A percentile compares a stretch with the other conserved stretches of the same genome.
Conservation (phyloP, 2,113 vertebrate genomes). For the Channa maculata region DNA sequence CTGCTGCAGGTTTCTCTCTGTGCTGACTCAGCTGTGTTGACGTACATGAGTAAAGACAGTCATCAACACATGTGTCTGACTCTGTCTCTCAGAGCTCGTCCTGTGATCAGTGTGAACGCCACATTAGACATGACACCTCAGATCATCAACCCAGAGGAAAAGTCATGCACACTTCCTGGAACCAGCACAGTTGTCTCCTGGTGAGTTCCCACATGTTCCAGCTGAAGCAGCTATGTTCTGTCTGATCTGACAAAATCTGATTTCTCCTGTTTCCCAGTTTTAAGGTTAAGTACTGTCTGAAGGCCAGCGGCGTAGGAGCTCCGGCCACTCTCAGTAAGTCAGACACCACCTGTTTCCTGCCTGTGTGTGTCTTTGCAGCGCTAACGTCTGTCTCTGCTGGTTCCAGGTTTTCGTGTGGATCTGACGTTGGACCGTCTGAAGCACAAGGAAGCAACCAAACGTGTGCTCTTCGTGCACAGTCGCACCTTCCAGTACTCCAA, state of each 20-base stretch:
- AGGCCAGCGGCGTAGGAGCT: conserved; percentile 88
- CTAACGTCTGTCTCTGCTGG: not conserved
- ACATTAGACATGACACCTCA: conserved; percentile 92
- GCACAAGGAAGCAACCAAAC: conserved; percentile 93
- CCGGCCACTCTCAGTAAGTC: conserved; percentile 88
- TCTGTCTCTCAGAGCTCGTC: conserved; percentile 87
- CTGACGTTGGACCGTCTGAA: conserved; percentile 94
- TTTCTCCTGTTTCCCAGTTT: conserved; percentile 83
- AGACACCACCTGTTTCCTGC: no score
- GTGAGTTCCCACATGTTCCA: conserved; percentile 76
- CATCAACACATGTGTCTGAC: no score
- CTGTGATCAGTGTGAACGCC: conserved; percentile 93
- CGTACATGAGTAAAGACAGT: no score
- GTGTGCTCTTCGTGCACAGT: conserved; percentile 91
- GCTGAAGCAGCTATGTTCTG: no score
- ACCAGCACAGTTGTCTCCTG: conserved; percentile 87
- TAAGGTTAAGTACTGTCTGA: conserved; percentile 94
- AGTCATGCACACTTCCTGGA: conserved; percentile 83
- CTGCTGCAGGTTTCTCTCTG: no score
- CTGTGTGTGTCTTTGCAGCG: no score
- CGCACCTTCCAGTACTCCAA: conserved; percentile 86
- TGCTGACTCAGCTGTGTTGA: no score
- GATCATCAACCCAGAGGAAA: conserved; percentile 94
- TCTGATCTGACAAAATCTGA: no score
- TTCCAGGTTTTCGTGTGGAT: conserved; percentile 91